These are phyloP conservation scores for Alosa sapidissima DNA, from an alignment of 2,797 vertebrate species.

Conservation along the genomic window DNA sequence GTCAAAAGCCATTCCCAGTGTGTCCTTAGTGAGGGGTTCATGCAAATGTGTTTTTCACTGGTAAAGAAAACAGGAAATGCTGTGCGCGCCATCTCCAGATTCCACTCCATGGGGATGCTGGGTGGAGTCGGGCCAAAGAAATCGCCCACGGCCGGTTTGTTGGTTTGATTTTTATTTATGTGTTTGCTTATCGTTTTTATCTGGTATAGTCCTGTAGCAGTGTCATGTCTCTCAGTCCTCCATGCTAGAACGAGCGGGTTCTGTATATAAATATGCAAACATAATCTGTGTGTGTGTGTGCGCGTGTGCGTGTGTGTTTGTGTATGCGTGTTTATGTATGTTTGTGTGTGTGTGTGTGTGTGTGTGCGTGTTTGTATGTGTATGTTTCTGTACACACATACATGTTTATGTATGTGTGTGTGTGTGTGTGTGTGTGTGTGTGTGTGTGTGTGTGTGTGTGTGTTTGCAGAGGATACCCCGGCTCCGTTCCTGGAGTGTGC, in stretches of 20 bases:
- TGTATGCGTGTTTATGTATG: neutral
- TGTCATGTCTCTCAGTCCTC: neutral
- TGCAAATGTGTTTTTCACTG: slow-evolving; percentile 48
- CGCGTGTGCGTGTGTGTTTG: neutral
- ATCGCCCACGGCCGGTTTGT: slow-evolving; percentile 85
- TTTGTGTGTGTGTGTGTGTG: neutral
- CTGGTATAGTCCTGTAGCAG: neutral
- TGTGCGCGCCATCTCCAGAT: slow-evolving; percentile 92
- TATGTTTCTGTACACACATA: neutral
- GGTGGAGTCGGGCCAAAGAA: slow-evolving; percentile 95
- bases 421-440: slow-evolving; percentile 11
- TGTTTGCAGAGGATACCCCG: slow-evolving; percentile 42
- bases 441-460: neutral
- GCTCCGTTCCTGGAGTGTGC: slow-evolving; percentile 75
- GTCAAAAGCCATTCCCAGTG: neutral
- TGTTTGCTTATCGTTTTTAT: neutral
- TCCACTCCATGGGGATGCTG: slow-evolving; percentile 98
- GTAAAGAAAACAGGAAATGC: slow-evolving; percentile 95
- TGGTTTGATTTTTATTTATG: neutral
- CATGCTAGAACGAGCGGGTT: neutral
- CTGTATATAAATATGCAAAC: neutral
- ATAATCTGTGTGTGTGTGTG: neutral
- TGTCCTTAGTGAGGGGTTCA: neutral
- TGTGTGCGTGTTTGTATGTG: neutral
- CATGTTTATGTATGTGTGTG: neutral